phyloP scores from a whole-genome alignment of 2,888 invertebrate genomes.

The Zonitis immaculata region DNA sequence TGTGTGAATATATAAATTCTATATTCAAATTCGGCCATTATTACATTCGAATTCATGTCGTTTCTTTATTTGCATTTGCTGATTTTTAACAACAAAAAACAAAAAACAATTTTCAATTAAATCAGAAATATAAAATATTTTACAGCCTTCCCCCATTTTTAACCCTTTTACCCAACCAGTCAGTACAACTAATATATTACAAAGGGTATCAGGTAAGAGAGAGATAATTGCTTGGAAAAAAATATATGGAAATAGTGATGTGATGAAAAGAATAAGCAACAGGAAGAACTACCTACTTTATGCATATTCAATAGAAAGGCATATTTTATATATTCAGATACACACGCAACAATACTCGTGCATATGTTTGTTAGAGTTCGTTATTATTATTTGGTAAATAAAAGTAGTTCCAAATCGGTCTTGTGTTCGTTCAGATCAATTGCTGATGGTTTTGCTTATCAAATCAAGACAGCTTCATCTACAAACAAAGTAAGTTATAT shows the following conservation, averaged over 20 bases:
- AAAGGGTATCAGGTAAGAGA: slow-evolving; percentile 21
- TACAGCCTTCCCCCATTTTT: slow-evolving; percentile 3
- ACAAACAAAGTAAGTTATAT: neutral
- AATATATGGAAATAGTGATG: slow-evolving; percentile 13
- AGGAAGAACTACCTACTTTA: slow-evolving; percentile 41
- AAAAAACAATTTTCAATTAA: too few species aligned
- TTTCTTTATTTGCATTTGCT: slow-evolving; percentile 10
- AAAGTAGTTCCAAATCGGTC: slow-evolving; percentile 20
- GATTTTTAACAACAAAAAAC: neutral
- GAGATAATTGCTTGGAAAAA: slow-evolving; percentile 17
- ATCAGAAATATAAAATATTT: too few species aligned
- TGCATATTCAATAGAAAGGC: slow-evolving; percentile 41
- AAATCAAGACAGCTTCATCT: neutral
- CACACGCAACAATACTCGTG: slow-evolving; percentile 34
- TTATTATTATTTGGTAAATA: slow-evolving; percentile 23
- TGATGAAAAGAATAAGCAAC: slow-evolving; percentile 31
- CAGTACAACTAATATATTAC: too few species aligned
- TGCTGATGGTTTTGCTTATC: neutral
- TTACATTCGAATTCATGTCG: slow-evolving; percentile 1
- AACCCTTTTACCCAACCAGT: slow-evolving; percentile 19
- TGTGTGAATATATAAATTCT: neutral
- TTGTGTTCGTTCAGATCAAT: neutral
- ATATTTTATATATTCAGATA: slow-evolving; percentile 40
- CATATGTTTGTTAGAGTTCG: slow-evolving; percentile 38
- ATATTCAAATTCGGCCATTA: slow-evolving; percentile 2